Conservation (phyloP, 2,888 invertebrate genomes). For the Ctena decussata region DNA sequence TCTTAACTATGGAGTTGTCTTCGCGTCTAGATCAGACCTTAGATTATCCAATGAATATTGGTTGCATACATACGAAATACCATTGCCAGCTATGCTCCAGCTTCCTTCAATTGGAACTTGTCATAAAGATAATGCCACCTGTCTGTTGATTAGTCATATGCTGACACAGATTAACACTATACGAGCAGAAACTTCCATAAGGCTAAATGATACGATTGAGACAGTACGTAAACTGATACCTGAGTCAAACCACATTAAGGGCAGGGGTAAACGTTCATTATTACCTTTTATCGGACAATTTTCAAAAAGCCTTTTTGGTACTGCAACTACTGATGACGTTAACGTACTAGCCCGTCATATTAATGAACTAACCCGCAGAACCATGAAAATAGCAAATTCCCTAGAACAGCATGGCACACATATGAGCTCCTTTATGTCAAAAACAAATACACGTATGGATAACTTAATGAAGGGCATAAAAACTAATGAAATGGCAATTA, state of each 20-base stretch:
- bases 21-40: background rate
- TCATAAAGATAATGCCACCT: constrained; percentile 6
- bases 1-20: constrained; percentile 1
- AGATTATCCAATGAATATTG: constrained; percentile 6
- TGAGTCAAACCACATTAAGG: background rate
- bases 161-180: background rate
- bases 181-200: background rate
- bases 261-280: background rate
- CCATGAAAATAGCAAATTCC: background rate
- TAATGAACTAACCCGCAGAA: background rate
- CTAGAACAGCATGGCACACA: constrained; percentile 1
- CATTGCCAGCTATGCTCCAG: background rate
- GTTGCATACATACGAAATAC: constrained; percentile 7
- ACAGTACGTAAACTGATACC: background rate
- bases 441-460: constrained; percentile 9
- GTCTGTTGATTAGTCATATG: background rate
- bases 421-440: constrained; percentile 3
- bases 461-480: background rate
- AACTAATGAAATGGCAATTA: background rate
- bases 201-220: background rate
- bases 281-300: background rate
- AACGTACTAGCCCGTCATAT: background rate
- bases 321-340: constrained; percentile 1
- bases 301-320: background rate
- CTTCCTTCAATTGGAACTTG: background rate